Percentiles rank a stretch among this genome's conserved stretches.
Evolutionary conservation across 2,888 invertebrate species (phyloP).

Genomic region (Sepiola atlantica): DNA sequence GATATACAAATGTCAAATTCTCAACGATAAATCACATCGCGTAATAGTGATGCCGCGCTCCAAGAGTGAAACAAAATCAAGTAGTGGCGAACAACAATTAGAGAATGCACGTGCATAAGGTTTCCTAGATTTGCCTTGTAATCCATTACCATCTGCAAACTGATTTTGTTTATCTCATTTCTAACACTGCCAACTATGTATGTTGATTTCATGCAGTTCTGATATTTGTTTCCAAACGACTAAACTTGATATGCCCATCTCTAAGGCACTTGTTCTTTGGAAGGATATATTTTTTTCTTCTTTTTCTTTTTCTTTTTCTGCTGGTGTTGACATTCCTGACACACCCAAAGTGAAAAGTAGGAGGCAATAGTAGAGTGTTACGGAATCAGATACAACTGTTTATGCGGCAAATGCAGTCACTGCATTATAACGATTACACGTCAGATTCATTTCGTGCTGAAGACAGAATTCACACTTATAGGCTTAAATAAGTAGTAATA

Average conservation of each 20-base stretch:
- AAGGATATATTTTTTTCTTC: background rate
- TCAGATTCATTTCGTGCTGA: conserved; percentile 2
- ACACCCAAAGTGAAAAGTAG: conserved; percentile 5
- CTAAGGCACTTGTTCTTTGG: conserved; percentile 4
- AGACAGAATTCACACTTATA: background rate
- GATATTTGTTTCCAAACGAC: background rate
- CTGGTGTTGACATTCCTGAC: conserved; percentile 32
- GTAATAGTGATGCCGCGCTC: background rate
- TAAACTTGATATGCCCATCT: conserved; percentile 9
- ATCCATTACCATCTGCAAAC: background rate
- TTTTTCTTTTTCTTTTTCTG: background rate
- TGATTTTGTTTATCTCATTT: background rate
- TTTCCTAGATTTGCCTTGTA: background rate
- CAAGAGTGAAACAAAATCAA: background rate
- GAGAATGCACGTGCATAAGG: background rate
- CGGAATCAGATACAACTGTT: background rate
- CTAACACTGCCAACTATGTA: background rate
- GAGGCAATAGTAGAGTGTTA: background rate
- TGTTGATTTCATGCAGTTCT: background rate
- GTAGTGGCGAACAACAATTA: background rate
- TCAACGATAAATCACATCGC: background rate
- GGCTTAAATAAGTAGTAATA: background rate
- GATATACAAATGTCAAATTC: background rate
- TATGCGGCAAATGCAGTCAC: conserved; percentile 32
- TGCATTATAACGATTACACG: background rate